Evolutionary conservation across 2,888 invertebrate species (phyloP).

Genomic region (Syrphus vitripennis): DNA sequence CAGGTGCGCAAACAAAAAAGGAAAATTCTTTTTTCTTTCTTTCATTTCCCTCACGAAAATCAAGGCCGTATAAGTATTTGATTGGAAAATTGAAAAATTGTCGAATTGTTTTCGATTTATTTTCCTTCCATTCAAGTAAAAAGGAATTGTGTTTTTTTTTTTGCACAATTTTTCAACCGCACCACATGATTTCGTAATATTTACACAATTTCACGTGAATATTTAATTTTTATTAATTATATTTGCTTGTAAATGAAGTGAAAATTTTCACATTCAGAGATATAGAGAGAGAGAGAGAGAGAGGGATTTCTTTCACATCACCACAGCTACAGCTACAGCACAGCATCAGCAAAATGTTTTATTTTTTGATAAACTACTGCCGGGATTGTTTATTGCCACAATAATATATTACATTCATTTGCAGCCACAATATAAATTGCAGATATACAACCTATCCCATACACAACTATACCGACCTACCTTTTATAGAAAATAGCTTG

Average conservation of each 20-base stretch:
- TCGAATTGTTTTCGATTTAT: constrained; percentile 48
- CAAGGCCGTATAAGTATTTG: constrained; percentile 25
- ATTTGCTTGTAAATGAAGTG: constrained; percentile 64
- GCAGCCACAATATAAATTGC: constrained; percentile 48
- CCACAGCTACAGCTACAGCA: background rate
- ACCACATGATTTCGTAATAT: constrained; percentile 53
- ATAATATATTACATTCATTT: constrained; percentile 49
- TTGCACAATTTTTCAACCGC: constrained; percentile 24
- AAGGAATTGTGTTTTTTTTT: background rate
- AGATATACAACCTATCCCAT: background rate
- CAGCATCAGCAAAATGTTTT: too few relatives aligned
- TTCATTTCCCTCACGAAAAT: constrained; percentile 12
- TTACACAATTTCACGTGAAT: constrained; percentile 57
- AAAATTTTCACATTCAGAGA: constrained; percentile 23
- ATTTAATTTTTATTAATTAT: constrained; percentile 53
- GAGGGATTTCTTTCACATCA: background rate
- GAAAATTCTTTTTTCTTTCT: background rate
- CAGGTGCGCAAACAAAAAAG: constrained; percentile 9
- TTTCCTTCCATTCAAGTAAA: constrained; percentile 13
- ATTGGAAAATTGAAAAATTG: constrained; percentile 54
- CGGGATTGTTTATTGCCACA: constrained; percentile 33
- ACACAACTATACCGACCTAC: background rate
- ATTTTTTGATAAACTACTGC: constrained; percentile 11
- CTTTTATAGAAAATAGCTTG: background rate
- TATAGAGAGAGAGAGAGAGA: background rate